Percentiles rank a stretch among this genome's conserved stretches.
Conservation (phyloP, 2,888 invertebrate species). For the Ectemnius cavifrons region DNA sequence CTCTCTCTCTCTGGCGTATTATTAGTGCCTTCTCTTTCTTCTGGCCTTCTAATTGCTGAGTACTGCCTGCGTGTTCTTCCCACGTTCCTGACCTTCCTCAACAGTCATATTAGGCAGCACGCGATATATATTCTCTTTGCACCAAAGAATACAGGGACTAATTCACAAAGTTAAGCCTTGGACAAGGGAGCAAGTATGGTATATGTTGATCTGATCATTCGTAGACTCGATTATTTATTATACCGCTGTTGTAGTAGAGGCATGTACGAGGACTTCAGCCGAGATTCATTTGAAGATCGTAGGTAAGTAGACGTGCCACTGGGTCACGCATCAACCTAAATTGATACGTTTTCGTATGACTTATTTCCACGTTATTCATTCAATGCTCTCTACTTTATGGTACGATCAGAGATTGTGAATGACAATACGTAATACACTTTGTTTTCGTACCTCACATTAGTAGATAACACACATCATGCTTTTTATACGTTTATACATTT, state of each 20-base stretch:
- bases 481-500: too few relatives aligned
- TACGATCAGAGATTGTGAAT: conserved; percentile 16
- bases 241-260: conserved; percentile 79
- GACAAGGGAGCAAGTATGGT: conserved; percentile 71
- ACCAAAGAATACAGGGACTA: conserved; percentile 64
- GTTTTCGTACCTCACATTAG: too few relatives aligned
- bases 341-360: conserved; percentile 47
- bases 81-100: conserved; percentile 17
- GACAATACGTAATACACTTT: too few relatives aligned
- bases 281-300: conserved; percentile 92
- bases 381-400: conserved; percentile 52
- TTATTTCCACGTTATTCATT: conserved; percentile 26
- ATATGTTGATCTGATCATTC: conserved; percentile 59
- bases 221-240: conserved; percentile 74
- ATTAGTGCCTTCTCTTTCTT: not conserved
- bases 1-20: too few relatives aligned
- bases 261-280: conserved; percentile 93
- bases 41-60: too few relatives aligned
- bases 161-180: conserved; percentile 76
- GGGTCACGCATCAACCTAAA: conserved; percentile 61
- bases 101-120: conserved; percentile 65
- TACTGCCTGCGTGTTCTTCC: not conserved
- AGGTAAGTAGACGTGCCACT: conserved; percentile 80
- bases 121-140: conserved; percentile 49
- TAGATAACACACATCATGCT: too few relatives aligned